phyloP scores from a whole-genome alignment of 2,888 invertebrate species.

The Dolichopus griseipennis region DNA sequence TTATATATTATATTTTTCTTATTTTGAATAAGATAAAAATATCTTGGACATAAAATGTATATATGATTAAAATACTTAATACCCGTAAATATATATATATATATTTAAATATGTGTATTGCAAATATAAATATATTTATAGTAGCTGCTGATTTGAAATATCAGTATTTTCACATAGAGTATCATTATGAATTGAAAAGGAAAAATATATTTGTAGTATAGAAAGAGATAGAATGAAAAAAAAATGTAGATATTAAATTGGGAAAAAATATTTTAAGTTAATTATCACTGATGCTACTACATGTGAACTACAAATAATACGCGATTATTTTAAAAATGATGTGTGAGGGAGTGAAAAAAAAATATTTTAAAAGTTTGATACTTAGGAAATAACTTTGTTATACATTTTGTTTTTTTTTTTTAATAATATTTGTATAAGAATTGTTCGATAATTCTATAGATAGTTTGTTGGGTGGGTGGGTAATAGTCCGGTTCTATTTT shows the following conservation, averaged over 20 bases:
- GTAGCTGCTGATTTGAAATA: too few species aligned
- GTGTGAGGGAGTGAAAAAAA: background rate
- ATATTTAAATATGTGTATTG: too few species aligned
- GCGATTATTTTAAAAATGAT: background rate
- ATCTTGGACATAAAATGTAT: background rate
- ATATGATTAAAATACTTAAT: too few species aligned
- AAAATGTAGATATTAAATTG: too few species aligned
- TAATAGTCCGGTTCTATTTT: background rate
- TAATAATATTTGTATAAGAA: background rate
- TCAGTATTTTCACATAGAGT: too few species aligned
- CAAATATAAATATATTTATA: too few species aligned
- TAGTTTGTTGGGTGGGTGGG: slow-evolving; percentile 1
- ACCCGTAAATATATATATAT: too few species aligned
- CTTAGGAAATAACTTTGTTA: background rate
- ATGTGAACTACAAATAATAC: background rate
- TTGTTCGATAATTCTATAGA: background rate
- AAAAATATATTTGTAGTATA: too few species aligned
- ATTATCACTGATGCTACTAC: background rate
- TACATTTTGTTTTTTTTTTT: background rate
- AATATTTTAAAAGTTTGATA: background rate
- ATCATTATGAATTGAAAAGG: too few species aligned
- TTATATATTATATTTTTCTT: background rate
- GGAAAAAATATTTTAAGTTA: background rate
- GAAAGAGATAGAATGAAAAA: too few species aligned
- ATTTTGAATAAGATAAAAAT: background rate